Base-by-base conservation (phyloP, 2,888 invertebrate genomes). In the Vandiemenella viatica region DNA sequence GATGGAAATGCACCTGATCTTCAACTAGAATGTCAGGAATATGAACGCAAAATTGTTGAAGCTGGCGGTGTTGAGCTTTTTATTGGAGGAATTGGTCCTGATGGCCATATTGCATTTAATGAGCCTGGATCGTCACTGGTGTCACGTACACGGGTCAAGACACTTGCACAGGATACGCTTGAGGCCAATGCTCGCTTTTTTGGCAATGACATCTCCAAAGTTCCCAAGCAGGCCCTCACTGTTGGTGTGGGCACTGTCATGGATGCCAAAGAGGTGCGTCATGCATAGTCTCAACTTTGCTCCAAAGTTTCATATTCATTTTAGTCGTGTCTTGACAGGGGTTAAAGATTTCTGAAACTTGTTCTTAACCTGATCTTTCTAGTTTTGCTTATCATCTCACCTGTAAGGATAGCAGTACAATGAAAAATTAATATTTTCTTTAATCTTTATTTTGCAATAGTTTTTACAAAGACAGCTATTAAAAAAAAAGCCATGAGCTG, bases 161-260 rank as follows among this genome's bases (percentile, higher is more conserved):
- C 96, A 15, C 73, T 98, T 38, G 93, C 95, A 21, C 85, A 88
- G 67, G 98, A 98, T 67, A 98, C 98, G 37, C 79, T 98, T 41
- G 83, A 89, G 65, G 97, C 97, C 46, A 98, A 97, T 73, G 95
- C 95, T 43, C 76, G 97, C 53, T 98, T 97, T 72, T 98, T 98
- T 68, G 87, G 80, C 55, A 89, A 95, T 64, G 93, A 98, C 67
- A 80, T 96, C 59, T 75, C 69, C 57, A 86, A 92, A 73, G 98
- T 98, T 55, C 97, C 97, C 44, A 87, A 83, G 55, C 84, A 87
- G 70, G 97, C 98, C 22, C 71, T 98, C 55, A 98, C 97, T 43
- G 98, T 98, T 51, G 98, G 98, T 51, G 97, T 98, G 46, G 96
- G 91, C 47, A 98, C 98, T 47, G 96, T 98, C 22, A 95, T 98